Percentiles rank a stretch among this genome's conserved stretches.
These are phyloP conservation scores for Pygocentrus nattereri DNA, from an alignment of 2,797 vertebrate species.

Conservation along the genomic window DNA sequence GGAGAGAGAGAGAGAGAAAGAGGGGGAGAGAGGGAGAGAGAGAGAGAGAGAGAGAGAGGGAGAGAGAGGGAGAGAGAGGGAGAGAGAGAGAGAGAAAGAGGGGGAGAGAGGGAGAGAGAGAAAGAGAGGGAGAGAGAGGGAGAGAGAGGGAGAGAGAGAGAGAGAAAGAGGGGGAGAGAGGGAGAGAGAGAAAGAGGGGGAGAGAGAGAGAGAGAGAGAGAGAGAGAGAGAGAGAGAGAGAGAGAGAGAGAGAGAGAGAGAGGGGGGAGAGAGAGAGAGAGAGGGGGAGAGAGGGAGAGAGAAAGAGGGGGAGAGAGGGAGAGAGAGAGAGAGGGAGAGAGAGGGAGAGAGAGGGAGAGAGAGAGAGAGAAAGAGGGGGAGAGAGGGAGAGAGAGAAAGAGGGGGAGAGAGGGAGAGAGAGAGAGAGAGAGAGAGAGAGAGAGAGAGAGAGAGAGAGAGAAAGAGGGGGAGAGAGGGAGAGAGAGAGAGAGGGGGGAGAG, in stretches of 20 bases:
- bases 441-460: background rate
- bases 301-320: constrained; percentile 15
- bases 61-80: background rate
- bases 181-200: background rate
- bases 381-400: background rate
- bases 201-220: background rate
- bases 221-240: background rate
- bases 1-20: background rate
- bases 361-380: no score
- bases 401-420: background rate
- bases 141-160: background rate
- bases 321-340: background rate
- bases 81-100: background rate
- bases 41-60: background rate
- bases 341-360: background rate
- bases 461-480: background rate
- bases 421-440: background rate
- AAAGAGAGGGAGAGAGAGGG: background rate
- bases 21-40: background rate
- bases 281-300: background rate
- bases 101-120: background rate
- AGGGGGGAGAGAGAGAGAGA: background rate
- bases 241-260: background rate
- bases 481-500: no score
- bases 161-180: no score